Conservation (phyloP, 1,140 invertebrate species). For the Prorops nasuta region DNA sequence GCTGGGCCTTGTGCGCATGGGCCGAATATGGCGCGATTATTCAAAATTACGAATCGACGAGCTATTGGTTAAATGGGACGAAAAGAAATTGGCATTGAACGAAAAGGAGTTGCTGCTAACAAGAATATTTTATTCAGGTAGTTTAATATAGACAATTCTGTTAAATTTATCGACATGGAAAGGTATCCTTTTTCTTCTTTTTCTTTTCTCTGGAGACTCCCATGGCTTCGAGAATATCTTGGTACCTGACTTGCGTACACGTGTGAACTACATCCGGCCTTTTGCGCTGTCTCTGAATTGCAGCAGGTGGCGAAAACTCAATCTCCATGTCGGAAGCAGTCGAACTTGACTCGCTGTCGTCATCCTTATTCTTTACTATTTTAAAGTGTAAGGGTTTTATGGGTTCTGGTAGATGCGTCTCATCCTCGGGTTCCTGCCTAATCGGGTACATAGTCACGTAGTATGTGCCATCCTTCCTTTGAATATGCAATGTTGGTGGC, state of each 20-base stretch:
- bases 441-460: constrained; percentile 52
- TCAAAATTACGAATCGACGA: no score
- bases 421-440: constrained; percentile 23
- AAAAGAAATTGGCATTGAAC: no score
- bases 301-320: constrained; percentile 50
- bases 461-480: constrained; percentile 47
- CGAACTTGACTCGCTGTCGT: constrained; percentile 33
- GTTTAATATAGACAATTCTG: no score
- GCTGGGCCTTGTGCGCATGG: no score
- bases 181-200: not conserved
- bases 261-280: constrained; percentile 51
- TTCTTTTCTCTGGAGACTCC: constrained; percentile 12
- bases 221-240: constrained; percentile 44
- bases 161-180: no score
- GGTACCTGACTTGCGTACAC: constrained; percentile 48
- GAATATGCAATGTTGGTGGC: constrained; percentile 43
- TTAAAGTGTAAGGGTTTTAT: constrained; percentile 51
- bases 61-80: no score
- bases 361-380: constrained; percentile 41
- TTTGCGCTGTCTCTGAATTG: constrained; percentile 36
- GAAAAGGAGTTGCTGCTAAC: no score
- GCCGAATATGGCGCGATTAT: no score
- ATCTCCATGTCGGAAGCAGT: constrained; percentile 53
- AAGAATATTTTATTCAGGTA: no score
- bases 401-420: constrained; percentile 32